Conservation (phyloP, 1,140 invertebrate species). For the Procambarus clarkii region DNA sequence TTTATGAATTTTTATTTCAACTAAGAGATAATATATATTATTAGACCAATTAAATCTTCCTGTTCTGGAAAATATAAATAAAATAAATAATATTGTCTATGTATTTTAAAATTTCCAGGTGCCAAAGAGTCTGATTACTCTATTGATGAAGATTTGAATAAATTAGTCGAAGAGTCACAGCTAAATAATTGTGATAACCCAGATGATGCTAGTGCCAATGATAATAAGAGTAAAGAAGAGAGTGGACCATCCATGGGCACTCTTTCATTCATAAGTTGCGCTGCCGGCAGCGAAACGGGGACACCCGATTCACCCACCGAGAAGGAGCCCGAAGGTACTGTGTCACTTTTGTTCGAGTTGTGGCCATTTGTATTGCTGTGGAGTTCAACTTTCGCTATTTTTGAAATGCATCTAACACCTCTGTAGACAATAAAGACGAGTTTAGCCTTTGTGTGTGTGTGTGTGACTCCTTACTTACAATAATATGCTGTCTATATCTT, state of each 20-base stretch:
- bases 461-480: neutral
- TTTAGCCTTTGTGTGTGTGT: neutral
- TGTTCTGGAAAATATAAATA: no score
- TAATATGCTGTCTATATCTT: neutral
- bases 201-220: conserved; percentile 73
- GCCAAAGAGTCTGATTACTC: conserved; percentile 79
- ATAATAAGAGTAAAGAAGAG: conserved; percentile 73
- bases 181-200: conserved; percentile 43
- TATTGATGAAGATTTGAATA: conserved; percentile 76
- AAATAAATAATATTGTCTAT: no score
- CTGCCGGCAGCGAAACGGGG: conserved; percentile 59
- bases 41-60: no score
- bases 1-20: no score
- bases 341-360: neutral
- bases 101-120: conserved; percentile 74
- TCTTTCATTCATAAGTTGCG: conserved; percentile 70
- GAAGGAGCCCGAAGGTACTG: conserved; percentile 52
- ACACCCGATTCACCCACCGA: conserved; percentile 53
- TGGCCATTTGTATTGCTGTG: neutral
- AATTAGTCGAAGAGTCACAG: conserved; percentile 67
- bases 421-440: neutral
- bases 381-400: neutral
- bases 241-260: conserved; percentile 73
- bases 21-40: no score
- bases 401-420: neutral